These are phyloP conservation scores for Acrocephalus arundinaceus DNA, from an alignment of 2,113 vertebrate genomes.

Conservation along the genomic window DNA sequence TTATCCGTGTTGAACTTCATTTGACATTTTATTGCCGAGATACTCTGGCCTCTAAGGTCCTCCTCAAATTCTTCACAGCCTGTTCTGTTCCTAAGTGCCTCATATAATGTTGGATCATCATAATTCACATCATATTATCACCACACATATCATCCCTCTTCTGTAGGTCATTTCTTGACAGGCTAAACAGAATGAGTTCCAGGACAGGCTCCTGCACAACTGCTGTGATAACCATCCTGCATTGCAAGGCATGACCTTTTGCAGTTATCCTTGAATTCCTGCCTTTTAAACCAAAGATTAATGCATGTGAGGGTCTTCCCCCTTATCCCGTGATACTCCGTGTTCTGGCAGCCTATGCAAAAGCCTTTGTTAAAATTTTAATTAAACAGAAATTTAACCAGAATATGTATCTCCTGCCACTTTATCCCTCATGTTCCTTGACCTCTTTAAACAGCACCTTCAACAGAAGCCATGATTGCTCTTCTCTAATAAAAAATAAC, in stretches of 20 bases:
- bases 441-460: background rate
- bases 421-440: background rate
- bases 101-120: background rate
- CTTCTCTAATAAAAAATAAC: background rate
- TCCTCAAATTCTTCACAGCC: constrained; percentile 1
- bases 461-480: background rate
- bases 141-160: background rate
- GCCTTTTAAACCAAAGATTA: background rate
- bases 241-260: background rate
- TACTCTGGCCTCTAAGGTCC: background rate
- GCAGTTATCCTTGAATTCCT: background rate
- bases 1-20: background rate
- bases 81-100: background rate
- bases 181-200: background rate
- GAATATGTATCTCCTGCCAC: background rate
- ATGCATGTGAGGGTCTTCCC: background rate
- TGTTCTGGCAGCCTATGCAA: background rate
- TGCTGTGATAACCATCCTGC: background rate
- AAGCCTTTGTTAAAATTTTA: background rate
- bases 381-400: background rate
- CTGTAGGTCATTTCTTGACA: background rate
- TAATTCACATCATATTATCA: background rate
- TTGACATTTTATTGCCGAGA: background rate
- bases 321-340: background rate
- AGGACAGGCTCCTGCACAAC: background rate